A percentile compares a stretch with the other conserved stretches of the same genome.
These are phyloP conservation scores for Frieseomelitta varia DNA, from an alignment of 1,140 invertebrate species.

Conservation along the genomic window DNA sequence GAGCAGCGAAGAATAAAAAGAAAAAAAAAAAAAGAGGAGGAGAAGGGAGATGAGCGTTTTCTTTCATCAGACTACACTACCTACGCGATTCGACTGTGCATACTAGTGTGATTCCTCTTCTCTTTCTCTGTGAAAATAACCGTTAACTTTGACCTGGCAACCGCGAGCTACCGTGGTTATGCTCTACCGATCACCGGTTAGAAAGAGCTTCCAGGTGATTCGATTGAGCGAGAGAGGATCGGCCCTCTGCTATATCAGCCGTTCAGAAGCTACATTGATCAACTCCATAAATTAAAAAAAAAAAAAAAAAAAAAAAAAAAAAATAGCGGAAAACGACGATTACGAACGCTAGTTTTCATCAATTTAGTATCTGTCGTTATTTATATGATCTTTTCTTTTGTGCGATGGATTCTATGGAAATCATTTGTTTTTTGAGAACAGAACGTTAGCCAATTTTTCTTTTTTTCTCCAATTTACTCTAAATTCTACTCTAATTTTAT, in stretches of 20 bases:
- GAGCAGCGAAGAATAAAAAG: not conserved
- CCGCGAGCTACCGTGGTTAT: constrained; percentile 33
- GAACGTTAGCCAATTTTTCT: too few species aligned
- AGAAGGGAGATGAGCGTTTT: constrained; percentile 41
- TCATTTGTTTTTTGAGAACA: too few species aligned
- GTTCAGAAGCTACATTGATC: constrained; percentile 9
- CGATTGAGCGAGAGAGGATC: constrained; percentile 39
- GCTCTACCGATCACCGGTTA: constrained; percentile 12
- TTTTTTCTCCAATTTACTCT: too few species aligned
- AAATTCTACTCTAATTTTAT: too few species aligned
- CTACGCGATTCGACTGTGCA: constrained; percentile 38
- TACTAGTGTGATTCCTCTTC: constrained; percentile 17
- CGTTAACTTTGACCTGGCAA: constrained; percentile 76
- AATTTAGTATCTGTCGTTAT: too few species aligned
- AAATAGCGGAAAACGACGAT: too few species aligned
- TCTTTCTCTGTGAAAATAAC: constrained; percentile 60
- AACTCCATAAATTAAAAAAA: too few species aligned
- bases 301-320: too few species aligned
- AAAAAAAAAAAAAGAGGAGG: not conserved
- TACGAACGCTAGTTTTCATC: too few species aligned
- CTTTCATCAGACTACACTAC: constrained; percentile 37
- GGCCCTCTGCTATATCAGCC: constrained; percentile 30
- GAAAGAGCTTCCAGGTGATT: constrained; percentile 40
- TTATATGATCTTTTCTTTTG: too few species aligned
- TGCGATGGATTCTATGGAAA: too few species aligned